Percentiles rank a stretch among this genome's conserved stretches.
Evolutionary conservation across 2,113 vertebrate species (phyloP).

Genomic region (Phalacrocorax aristotelis): DNA sequence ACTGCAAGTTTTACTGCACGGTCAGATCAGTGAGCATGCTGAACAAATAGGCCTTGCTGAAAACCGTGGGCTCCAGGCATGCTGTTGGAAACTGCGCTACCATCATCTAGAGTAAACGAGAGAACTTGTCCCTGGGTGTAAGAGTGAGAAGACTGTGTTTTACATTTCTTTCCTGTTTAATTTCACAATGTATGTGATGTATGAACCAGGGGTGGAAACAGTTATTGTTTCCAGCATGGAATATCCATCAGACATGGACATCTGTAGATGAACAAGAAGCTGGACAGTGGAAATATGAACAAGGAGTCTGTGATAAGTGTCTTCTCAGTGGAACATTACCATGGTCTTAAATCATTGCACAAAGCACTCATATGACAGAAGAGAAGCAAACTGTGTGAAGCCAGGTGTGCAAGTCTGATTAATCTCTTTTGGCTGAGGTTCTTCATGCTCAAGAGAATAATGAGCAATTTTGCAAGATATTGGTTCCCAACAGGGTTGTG

Average conservation of each 20-base stretch:
- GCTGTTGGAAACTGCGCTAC: not conserved
- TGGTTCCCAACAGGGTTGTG: not conserved
- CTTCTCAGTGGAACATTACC: not conserved
- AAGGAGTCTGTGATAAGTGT: not conserved
- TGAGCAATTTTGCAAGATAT: not conserved
- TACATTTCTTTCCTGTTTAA: not conserved
- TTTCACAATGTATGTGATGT: not conserved
- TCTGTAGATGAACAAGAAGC: not conserved
- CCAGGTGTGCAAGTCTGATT: constrained; percentile 23
- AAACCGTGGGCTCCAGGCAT: not conserved
- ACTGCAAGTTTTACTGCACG: not conserved
- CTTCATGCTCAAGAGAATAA: constrained; percentile 33
- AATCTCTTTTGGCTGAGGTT: constrained; percentile 16
- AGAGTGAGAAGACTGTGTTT: not conserved
- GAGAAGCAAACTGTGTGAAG: not conserved
- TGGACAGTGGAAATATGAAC: not conserved
- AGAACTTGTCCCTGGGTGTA: not conserved
- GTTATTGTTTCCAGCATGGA: not conserved
- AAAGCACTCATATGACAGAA: not conserved
- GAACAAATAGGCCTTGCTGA: not conserved
- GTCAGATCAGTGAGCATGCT: not conserved
- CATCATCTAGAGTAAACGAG: not conserved
- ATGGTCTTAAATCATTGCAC: not conserved
- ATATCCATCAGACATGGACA: not conserved
- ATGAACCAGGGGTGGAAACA: not conserved